Conservation (phyloP, 2,888 invertebrate genomes). For the Acrobasis repandana region DNA sequence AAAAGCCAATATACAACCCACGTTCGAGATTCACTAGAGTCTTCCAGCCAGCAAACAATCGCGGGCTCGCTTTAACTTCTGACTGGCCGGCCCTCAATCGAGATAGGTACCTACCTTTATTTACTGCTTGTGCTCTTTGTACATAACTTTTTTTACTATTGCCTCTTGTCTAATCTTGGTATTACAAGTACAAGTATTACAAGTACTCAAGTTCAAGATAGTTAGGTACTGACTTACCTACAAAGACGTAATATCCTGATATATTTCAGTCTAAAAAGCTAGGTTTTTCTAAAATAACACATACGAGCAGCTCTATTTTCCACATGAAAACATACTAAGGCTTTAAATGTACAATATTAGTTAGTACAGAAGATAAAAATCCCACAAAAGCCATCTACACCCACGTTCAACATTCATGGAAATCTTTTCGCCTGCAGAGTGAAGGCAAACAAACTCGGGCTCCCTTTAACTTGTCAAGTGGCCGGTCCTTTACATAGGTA, state of each 20-base stretch:
- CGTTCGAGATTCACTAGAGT: conserved; percentile 12
- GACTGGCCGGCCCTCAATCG: background rate
- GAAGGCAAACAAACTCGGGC: conserved; percentile 3
- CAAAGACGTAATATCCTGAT: no score
- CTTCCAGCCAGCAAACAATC: conserved; percentile 5
- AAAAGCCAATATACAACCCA: conserved; percentile 2
- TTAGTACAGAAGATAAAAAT: background rate
- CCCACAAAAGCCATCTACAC: background rate
- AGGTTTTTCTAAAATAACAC: no score
- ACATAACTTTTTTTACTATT: conserved; percentile 8
- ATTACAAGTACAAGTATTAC: no score
- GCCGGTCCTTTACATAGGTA: background rate
- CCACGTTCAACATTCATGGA: conserved; percentile 13
- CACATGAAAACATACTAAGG: no score
- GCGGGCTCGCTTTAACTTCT: conserved; percentile 1
- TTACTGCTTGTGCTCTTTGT: background rate
- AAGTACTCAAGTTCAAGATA: background rate
- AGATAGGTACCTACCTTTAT: conserved; percentile 4
- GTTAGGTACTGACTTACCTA: background rate
- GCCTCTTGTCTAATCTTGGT: background rate
- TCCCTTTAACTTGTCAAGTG: conserved; percentile 9
- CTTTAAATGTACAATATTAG: no score
- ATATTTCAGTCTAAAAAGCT: no score
- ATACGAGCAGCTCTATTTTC: no score
- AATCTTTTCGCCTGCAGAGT: conserved; percentile 5